Percentiles rank a stretch among this genome's conserved stretches.
Evolutionary conservation across 2,113 vertebrate species (phyloP).

Genomic region (Oryctolagus cuniculus): DNA sequence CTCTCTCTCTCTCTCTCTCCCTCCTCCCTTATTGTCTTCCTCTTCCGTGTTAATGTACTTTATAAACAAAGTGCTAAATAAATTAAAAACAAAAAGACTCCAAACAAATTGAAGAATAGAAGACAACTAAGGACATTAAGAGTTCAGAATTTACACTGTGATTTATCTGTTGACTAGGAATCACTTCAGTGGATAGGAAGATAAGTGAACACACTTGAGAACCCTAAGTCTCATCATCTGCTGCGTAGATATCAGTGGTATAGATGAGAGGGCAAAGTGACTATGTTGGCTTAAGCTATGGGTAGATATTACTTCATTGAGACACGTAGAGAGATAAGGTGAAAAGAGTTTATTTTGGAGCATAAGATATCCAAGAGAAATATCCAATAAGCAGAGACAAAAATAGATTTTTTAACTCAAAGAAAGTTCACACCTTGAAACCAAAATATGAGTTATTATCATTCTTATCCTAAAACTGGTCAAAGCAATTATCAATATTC

Average conservation of each 20-base stretch:
- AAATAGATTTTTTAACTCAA: neutral
- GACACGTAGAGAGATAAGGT: neutral
- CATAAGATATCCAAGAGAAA: neutral
- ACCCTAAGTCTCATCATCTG: neutral
- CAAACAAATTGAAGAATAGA: neutral
- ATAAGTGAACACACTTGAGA: neutral
- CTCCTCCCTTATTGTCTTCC: too few relatives aligned
- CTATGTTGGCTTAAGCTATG: neutral
- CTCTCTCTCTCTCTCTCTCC: too few relatives aligned
- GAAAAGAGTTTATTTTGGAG: neutral
- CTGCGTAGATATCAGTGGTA: neutral
- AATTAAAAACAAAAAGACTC: too few relatives aligned
- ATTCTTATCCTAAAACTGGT: neutral
- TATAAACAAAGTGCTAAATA: too few relatives aligned
- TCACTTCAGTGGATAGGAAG: neutral
- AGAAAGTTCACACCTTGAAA: neutral
- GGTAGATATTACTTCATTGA: neutral
- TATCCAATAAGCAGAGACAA: neutral
- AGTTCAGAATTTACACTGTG: neutral
- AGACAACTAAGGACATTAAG: neutral
- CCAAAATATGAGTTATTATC: neutral
- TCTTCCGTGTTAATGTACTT: too few relatives aligned
- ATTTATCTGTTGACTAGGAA: neutral
- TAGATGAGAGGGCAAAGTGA: neutral
- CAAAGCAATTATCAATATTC: neutral